Base-by-base conservation (phyloP, 2,113 vertebrate genomes). In the Psophia crepitans region DNA sequence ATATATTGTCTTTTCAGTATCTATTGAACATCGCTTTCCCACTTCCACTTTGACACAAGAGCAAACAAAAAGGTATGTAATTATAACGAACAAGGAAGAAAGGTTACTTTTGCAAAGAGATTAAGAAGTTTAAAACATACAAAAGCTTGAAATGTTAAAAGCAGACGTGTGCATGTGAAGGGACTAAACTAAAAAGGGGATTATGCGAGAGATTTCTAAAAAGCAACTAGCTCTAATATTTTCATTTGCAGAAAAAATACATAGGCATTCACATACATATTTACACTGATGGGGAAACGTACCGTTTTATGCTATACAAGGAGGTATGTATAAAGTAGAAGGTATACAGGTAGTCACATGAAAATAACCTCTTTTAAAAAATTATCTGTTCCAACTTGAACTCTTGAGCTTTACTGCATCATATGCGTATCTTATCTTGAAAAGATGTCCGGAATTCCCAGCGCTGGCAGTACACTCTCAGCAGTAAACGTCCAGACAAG, bases 401-500 rank as follows among this genome's bases (percentile, higher is more conserved):
- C 94, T 80, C 81, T 76, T 60, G 54, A 96, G 94, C 48, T 89
- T 58, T 86, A 22, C 87, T 87, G 71, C 93, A 96, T 90, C 73
- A 71, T 92, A 75, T 54, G 95, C 80, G 90, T 98, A 98, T 99
- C 98, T 99, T 98, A 99, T 99, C 98, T 98, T 54, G 46, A 27
- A 96, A 95, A 95, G 97, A 97, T 97, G 98, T 91, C 92, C 11
- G 93, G 95, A 97, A 91, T 96, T 93, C 94, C 96, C 97, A 95
- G 97, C 41, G 82, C 92, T 97, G 98, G 98, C 97, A 97, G 93
- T 41, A 73, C 97, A 95, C 97, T 88, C 68, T 65, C 71, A 89
- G 89, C 95, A 93, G 53, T 21, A 53, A 70, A 35, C 2, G 44
- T 86, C 58, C 75, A 61, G 84, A 80, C 58, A 32, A 71, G 82